phyloP scores from a whole-genome alignment of 2,797 vertebrate genomes.

The Phyllotis vaccarum region DNA sequence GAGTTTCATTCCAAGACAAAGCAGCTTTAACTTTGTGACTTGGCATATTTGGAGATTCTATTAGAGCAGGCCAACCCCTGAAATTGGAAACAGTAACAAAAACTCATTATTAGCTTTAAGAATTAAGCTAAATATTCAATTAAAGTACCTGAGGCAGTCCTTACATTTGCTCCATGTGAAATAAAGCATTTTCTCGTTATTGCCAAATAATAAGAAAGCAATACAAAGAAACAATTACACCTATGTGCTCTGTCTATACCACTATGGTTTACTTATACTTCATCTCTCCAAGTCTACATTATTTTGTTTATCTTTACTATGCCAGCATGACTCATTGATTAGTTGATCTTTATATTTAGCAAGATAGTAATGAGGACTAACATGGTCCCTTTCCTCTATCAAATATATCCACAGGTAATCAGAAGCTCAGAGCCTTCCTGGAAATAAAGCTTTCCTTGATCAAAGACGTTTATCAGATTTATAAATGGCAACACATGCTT shows the following conservation, averaged over 20 bases:
- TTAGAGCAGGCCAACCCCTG: neutral
- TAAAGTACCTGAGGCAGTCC: neutral
- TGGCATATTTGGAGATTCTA: neutral
- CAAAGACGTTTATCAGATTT: conserved; percentile 65
- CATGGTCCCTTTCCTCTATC: conserved; percentile 38
- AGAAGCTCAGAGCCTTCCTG: neutral
- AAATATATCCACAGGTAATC: conserved; percentile 61
- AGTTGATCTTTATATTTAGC: conserved; percentile 60
- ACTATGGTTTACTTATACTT: neutral
- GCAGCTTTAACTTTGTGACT: neutral
- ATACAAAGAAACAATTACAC: neutral
- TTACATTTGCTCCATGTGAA: neutral
- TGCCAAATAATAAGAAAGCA: neutral
- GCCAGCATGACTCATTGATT: conserved; percentile 59
- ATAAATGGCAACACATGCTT: conserved; percentile 50
- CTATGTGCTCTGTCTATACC: neutral
- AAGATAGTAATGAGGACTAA: conserved; percentile 38
- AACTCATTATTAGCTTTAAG: neutral
- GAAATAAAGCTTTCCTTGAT: conserved; percentile 65
- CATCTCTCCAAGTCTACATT: neutral
- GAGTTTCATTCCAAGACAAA: neutral
- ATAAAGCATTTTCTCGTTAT: neutral
- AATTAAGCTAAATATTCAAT: neutral
- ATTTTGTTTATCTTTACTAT: conserved; percentile 38
- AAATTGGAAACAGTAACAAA: neutral